Conservation (phyloP, 1,140 invertebrate species). For the Ganaspis sp. region DNA sequence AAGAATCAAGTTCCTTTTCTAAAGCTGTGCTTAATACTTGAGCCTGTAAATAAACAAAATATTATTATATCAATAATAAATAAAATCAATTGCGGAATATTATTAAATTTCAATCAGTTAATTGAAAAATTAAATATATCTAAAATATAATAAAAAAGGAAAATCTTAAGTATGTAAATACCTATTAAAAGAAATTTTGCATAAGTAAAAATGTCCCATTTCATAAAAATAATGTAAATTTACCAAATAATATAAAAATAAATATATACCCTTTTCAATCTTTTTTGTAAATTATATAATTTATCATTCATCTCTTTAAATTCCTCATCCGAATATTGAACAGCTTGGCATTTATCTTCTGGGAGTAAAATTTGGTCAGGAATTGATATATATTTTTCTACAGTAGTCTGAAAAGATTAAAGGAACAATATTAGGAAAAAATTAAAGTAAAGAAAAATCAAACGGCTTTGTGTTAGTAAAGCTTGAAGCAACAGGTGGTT, state of each 20-base stretch:
- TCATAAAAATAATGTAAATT: no score
- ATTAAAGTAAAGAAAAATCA: background rate
- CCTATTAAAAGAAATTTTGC: no score
- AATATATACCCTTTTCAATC: constrained; percentile 58
- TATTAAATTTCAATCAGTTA: background rate
- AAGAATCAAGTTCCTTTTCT: constrained; percentile 59
- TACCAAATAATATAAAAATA: background rate
- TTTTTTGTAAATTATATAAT: constrained; percentile 58
- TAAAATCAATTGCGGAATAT: no score
- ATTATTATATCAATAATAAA: background rate
- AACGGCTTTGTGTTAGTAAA: no score
- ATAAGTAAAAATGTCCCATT: no score
- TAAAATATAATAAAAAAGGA: no score
- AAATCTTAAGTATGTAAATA: no score
- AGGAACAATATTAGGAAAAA: background rate
- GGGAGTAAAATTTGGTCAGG: constrained; percentile 63
- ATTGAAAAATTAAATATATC: background rate
- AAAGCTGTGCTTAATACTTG: constrained; percentile 57
- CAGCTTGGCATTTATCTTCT: constrained; percentile 62
- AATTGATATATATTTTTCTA: constrained; percentile 60
- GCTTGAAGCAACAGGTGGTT: constrained; percentile 13
- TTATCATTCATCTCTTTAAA: constrained; percentile 47
- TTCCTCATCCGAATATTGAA: constrained; percentile 61
- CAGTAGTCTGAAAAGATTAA: constrained; percentile 51
- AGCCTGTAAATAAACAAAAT: constrained; percentile 53